Conservation (phyloP, 2,113 vertebrate species). For the Hyperoodon ampullatus region DNA sequence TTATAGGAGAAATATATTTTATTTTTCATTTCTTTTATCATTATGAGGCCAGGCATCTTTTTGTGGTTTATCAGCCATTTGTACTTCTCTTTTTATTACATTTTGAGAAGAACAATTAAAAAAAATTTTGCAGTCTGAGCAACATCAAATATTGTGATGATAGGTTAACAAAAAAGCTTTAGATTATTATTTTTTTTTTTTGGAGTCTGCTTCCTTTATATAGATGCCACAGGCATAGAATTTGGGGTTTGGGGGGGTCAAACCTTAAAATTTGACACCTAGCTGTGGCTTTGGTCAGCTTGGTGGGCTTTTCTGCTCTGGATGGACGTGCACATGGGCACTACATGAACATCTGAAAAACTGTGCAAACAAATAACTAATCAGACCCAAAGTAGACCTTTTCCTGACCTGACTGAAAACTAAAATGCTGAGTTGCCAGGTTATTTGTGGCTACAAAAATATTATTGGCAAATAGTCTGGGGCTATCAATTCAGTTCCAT, state of each 20-base stretch:
- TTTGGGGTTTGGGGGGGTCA: background rate
- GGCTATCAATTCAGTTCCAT: constrained; percentile 60
- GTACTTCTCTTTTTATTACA: constrained; percentile 6
- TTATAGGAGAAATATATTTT: constrained; percentile 37
- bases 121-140: background rate
- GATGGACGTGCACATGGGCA: no score
- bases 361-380: background rate
- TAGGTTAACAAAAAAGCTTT: background rate
- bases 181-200: background rate
- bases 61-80: background rate
- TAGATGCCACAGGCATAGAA: background rate
- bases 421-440: constrained; percentile 6
- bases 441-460: constrained; percentile 57
- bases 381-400: background rate
- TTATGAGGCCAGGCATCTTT: background rate
- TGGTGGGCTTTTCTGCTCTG: background rate
- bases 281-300: background rate
- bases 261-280: no score
- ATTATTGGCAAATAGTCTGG: constrained; percentile 45
- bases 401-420: constrained; percentile 14
- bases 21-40: background rate
- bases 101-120: constrained; percentile 52
- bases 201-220: background rate
- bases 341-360: background rate
- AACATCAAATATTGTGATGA: background rate